phyloP scores from a whole-genome alignment of 1,140 invertebrate genomes.

The Bombus pyrosoma region DNA sequence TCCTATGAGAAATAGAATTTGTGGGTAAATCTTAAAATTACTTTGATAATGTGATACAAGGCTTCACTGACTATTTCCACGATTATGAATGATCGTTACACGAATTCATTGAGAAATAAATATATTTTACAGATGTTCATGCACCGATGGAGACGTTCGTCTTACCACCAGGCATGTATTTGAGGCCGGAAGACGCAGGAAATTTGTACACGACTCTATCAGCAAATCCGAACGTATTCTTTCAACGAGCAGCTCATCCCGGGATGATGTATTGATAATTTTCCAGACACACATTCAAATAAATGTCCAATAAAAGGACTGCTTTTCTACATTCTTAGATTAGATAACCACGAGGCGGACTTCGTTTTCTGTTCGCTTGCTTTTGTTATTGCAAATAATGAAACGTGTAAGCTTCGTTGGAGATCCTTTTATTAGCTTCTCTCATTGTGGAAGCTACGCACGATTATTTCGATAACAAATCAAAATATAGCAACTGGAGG shows the following conservation, averaged over 20 bases:
- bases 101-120: not conserved
- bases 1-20: too few relatives aligned
- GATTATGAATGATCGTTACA: too few relatives aligned
- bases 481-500: conserved; percentile 13
- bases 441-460: not conserved
- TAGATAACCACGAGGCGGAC: conserved; percentile 37
- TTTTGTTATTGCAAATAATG: conserved; percentile 55
- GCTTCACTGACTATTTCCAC: too few relatives aligned
- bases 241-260: conserved; percentile 90
- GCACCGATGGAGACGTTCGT: conserved; percentile 77
- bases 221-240: conserved; percentile 93
- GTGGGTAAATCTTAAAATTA: not conserved
- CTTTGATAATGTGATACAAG: too few relatives aligned
- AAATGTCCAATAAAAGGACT: conserved; percentile 11
- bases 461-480: conserved; percentile 40
- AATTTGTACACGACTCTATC: conserved; percentile 92
- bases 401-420: not conserved
- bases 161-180: conserved; percentile 86
- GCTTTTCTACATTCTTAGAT: conserved; percentile 28
- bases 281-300: not conserved
- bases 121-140: conserved; percentile 75
- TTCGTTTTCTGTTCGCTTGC: conserved; percentile 23
- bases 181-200: conserved; percentile 88
- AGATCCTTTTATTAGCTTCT: not conserved
- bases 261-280: conserved; percentile 90